Evolutionary conservation across 2,888 invertebrate genomes (phyloP), one percentile per base, ranked within the genome.

Genomic region (Cacoxenus indagator): DNA sequence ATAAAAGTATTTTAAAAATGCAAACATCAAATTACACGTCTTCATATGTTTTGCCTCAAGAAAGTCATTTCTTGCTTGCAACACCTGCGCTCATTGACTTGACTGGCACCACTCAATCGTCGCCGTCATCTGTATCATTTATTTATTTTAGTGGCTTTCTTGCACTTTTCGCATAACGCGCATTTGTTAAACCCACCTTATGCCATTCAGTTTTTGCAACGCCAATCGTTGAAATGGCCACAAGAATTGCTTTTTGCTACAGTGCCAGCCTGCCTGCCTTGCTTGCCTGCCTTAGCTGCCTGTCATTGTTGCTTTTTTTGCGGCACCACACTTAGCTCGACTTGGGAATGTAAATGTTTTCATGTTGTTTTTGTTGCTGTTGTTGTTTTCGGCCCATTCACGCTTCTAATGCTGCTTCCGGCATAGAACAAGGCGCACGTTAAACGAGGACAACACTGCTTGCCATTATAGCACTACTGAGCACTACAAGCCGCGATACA

Each of bases 311-410:
- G 24, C 26, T 59, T 59, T 31, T 59, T 57, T 59, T 59, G 59
- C 59, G 54, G 54, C 24, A 9, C 37, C 37, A 37, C 37, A 37
- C 37, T 51, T 51, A 19, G 9, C 22, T 22, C 11, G n/a, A 48
- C 51, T 51, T 31, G 54, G 57, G 27, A 29, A 57, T 57, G 57
- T 57, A 57, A 57, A 57, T 57, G 57, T 57, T 48, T 48, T 48
- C 19, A 48, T 55, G 27, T 17, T 22, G 6, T 62, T 62, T 19
- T 19, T 62, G 14, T 62, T 43, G 22, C 24, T 83, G 80, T 81
- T 83, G 77, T 70, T 83, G 81, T 81, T 81, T 83, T 43, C 76
- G 79, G 80, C 83, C 80, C 83, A 83, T 81, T 81, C 82, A 83
- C 80, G 80, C 80, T 81, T 78, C 82, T 72, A 81, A 83, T 83